These are phyloP conservation scores for Agonopterix heracliana DNA, from an alignment of 2,888 invertebrate genomes.

Conservation along the genomic window DNA sequence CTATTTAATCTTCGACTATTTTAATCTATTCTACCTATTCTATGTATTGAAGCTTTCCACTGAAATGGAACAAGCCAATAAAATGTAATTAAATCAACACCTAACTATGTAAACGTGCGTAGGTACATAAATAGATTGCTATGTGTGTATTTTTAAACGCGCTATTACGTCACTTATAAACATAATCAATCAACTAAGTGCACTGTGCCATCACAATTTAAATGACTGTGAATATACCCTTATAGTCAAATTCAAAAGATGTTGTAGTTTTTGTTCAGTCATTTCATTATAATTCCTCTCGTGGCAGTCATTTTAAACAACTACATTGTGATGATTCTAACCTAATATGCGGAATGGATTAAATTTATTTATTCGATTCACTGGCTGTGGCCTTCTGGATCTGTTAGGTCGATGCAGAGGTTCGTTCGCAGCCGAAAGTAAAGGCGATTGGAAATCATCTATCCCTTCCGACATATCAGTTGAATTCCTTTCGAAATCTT, in stretches of 20 bases:
- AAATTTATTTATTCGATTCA: conserved; percentile 55
- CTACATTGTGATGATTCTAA: conserved; percentile 27
- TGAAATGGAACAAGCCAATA: conserved; percentile 15
- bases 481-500: conserved; percentile 11
- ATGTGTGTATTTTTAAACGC: conserved; percentile 9
- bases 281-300: conserved; percentile 34
- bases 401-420: conserved; percentile 58
- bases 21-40: conserved; percentile 7
- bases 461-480: conserved; percentile 33
- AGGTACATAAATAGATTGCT: conserved; percentile 2
- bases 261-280: conserved; percentile 38
- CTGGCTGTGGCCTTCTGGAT: conserved; percentile 55
- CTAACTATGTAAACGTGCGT: conserved; percentile 9
- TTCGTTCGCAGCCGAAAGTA: conserved; percentile 63
- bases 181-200: conserved; percentile 46
- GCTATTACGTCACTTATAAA: conserved; percentile 13
- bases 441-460: conserved; percentile 60
- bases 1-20: conserved; percentile 32
- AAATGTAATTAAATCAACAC: conserved; percentile 12
- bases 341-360: conserved; percentile 71
- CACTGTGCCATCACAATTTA: conserved; percentile 59
- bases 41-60: not conserved
- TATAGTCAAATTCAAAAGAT: conserved; percentile 38
- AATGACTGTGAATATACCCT: conserved; percentile 34
- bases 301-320: conserved; percentile 36